A percentile compares a stretch with the other conserved stretches of the same genome.
phyloP scores from a whole-genome alignment of 2,797 vertebrate genomes.

The Parambassis ranga region DNA sequence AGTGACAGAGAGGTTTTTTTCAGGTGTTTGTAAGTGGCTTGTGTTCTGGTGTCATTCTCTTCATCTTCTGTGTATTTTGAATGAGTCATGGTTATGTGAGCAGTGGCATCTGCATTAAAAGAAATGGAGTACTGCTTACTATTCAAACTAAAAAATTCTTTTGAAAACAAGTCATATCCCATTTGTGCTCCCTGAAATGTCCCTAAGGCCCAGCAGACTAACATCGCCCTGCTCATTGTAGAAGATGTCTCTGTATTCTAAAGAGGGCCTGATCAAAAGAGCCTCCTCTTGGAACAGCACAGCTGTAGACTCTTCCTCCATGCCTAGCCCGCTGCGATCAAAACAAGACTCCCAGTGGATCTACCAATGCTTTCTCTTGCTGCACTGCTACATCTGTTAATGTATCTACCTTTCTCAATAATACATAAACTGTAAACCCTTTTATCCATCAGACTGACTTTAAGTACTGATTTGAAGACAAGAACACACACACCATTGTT shows the following conservation, averaged over 20 bases:
- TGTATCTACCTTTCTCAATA: slow-evolving; percentile 15
- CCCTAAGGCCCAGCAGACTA: slow-evolving; percentile 36
- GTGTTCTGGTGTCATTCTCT: slow-evolving; percentile 9
- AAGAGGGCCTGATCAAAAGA: slow-evolving; percentile 57
- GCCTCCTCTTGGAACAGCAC: slow-evolving; percentile 35
- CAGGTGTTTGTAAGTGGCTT: not conserved
- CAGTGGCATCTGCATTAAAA: slow-evolving; percentile 3
- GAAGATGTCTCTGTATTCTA: slow-evolving; percentile 43
- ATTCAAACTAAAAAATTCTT: slow-evolving; percentile 39
- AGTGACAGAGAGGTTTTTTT: not conserved
- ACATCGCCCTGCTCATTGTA: slow-evolving; percentile 42
- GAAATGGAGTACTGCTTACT: not conserved
- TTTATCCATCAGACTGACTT: slow-evolving; percentile 23
- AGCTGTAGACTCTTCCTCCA: slow-evolving; percentile 38
- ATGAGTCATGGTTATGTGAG: not conserved
- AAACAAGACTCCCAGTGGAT: slow-evolving; percentile 49
- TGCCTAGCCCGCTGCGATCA: slow-evolving; percentile 44
- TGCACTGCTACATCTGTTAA: slow-evolving; percentile 29
- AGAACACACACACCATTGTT: too few relatives aligned
- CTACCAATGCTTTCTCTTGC: slow-evolving; percentile 6
- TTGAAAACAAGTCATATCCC: slow-evolving; percentile 50
- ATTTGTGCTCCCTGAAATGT: slow-evolving; percentile 47
- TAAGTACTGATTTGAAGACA: slow-evolving; percentile 9
- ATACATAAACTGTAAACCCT: slow-evolving; percentile 22
- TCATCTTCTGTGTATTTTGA: not conserved